phyloP scores from a whole-genome alignment of 2,113 vertebrate genomes.

The Pipa parva region DNA sequence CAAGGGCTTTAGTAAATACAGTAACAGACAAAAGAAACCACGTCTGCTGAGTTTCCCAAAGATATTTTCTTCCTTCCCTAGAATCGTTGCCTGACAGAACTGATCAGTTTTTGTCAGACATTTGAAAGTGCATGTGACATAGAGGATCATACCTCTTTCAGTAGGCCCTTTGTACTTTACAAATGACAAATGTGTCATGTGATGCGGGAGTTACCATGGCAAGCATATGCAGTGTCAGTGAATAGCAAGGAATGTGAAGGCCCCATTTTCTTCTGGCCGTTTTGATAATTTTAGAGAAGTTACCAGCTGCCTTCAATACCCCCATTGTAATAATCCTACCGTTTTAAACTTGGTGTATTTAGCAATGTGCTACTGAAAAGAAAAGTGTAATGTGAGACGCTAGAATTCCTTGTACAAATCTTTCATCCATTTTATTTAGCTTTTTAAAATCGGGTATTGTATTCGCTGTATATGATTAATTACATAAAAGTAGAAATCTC shows the following conservation, averaged over 20 bases:
- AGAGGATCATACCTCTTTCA: constrained; percentile 26
- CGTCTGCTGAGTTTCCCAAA: too few relatives aligned
- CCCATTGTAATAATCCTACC: constrained; percentile 5
- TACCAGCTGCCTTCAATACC: constrained; percentile 19
- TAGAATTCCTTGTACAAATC: too few relatives aligned
- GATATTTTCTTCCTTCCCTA: background rate
- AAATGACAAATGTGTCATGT: constrained; percentile 35
- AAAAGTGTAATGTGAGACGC: too few relatives aligned
- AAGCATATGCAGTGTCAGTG: constrained; percentile 25
- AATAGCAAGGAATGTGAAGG: constrained; percentile 36
- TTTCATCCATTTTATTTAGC: too few relatives aligned
- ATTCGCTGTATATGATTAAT: too few relatives aligned
- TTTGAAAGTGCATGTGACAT: constrained; percentile 27
- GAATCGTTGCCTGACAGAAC: constrained; percentile 27
- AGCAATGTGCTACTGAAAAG: too few relatives aligned
- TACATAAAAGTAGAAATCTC: too few relatives aligned
- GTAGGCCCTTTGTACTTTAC: constrained; percentile 20
- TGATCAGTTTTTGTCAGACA: constrained; percentile 29
- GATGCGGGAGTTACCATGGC: constrained; percentile 32
- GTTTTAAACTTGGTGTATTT: background rate
- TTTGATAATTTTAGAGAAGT: constrained; percentile 21
- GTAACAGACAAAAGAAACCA: too few relatives aligned
- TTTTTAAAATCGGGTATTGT: too few relatives aligned
- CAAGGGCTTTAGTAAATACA: too few relatives aligned
- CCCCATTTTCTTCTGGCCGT: background rate